A percentile compares a stretch with the other conserved stretches of the same genome.
phyloP scores from a whole-genome alignment of 2,888 invertebrate genomes.

The Eilema depressum region DNA sequence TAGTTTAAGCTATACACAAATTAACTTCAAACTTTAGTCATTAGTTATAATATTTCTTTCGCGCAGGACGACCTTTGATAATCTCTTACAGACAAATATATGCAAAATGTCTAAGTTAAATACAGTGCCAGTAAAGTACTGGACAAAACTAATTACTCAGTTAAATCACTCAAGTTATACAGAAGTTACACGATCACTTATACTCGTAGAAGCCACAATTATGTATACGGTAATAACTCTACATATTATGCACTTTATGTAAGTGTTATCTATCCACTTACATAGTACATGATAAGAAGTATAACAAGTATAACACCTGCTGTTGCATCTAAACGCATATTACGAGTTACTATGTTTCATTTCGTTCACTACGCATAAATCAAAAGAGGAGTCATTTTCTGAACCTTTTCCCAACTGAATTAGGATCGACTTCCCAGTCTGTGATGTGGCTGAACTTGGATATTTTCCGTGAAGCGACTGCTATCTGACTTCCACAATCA shows the following conservation, averaged over 20 bases:
- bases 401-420: too few relatives aligned
- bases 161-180: not conserved
- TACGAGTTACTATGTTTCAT: not conserved
- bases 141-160: too few relatives aligned
- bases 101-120: not conserved
- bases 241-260: not conserved
- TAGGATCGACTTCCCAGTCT: too few relatives aligned
- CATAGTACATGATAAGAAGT: not conserved
- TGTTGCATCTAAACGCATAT: not conserved
- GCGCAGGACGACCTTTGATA: not conserved
- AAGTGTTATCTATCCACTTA: not conserved
- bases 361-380: not conserved
- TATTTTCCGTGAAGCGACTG: too few relatives aligned
- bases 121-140: too few relatives aligned
- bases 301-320: not conserved
- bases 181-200: constrained; percentile 2
- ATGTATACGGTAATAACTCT: not conserved
- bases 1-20: not conserved
- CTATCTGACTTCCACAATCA: too few relatives aligned
- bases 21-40: not conserved
- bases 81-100: not conserved
- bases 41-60: not conserved
- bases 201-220: not conserved
- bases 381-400: too few relatives aligned
- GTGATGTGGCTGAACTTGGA: too few relatives aligned